phyloP scores from a whole-genome alignment of 2,113 vertebrate genomes.

The Seriola dumerili region DNA sequence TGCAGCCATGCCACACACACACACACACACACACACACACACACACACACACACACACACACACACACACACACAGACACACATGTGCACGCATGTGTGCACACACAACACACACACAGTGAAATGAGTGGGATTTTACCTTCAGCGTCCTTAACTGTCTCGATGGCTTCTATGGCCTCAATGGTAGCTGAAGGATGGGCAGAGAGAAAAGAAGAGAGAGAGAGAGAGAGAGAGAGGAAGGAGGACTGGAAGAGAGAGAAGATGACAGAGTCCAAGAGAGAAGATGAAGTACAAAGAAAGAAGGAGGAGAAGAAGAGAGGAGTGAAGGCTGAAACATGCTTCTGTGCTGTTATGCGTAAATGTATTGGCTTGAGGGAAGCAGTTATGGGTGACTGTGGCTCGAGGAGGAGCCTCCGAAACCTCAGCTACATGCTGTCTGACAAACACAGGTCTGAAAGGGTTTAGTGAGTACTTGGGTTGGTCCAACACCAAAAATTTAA shows the following conservation, averaged over 20 bases:
- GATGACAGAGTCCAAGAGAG: constrained; percentile 55
- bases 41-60: constrained; percentile 23
- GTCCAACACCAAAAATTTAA: constrained; percentile 2
- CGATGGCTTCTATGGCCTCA: constrained; percentile 87
- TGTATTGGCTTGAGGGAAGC: constrained; percentile 21
- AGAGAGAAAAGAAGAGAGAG: constrained; percentile 52
- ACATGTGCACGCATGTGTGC: constrained; percentile 2
- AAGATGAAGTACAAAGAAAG: constrained; percentile 61
- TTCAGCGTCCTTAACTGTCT: constrained; percentile 85
- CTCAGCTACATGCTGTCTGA: neutral
- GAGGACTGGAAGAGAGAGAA: constrained; percentile 52
- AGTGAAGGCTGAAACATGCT: constrained; percentile 82
- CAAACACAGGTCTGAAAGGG: neutral
- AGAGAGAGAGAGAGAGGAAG: constrained; percentile 46
- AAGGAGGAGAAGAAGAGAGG: constrained; percentile 59
- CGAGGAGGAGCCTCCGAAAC: neutral
- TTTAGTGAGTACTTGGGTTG: neutral
- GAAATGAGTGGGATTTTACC: constrained; percentile 81
- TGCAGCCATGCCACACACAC: constrained; percentile 65
- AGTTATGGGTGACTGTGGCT: neutral
- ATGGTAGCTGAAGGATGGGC: constrained; percentile 84
- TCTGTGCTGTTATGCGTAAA: constrained; percentile 59
- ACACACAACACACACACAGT: constrained; percentile 50
- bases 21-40: constrained; percentile 45
- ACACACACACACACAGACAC: constrained; percentile 54